These are phyloP conservation scores for Pachycephus smyrnensis DNA, from an alignment of 2,888 invertebrate species.

Conservation along the genomic window DNA sequence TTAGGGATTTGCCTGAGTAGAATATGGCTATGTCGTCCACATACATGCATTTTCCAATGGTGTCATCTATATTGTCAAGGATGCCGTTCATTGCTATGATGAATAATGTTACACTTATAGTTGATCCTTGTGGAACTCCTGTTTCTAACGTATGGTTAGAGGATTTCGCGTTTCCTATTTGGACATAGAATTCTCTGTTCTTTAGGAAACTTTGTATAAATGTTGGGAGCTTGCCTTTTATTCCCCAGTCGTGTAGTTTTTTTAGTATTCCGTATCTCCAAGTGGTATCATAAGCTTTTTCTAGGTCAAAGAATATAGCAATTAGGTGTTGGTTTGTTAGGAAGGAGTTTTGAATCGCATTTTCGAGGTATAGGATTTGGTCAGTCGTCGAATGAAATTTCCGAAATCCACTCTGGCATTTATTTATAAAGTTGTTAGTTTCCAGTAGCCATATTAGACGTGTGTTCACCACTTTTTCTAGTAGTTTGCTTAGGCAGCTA, in stretches of 20 bases:
- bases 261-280: constrained; percentile 17
- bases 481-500: no score
- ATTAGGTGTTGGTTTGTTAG: no score
- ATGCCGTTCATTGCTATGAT: constrained; percentile 31
- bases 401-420: no score
- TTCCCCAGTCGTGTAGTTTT: constrained; percentile 9
- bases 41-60: constrained; percentile 19
- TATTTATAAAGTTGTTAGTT: no score
- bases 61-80: constrained; percentile 3
- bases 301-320: constrained; percentile 13
- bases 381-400: no score
- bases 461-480: no score
- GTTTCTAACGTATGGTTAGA: constrained; percentile 16
- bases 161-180: constrained; percentile 2
- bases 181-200: constrained; percentile 15
- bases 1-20: constrained; percentile 20
- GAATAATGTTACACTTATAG: constrained; percentile 32
- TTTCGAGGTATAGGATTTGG: no score
- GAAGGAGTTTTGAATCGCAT: no score
- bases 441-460: no score
- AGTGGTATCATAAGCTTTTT: constrained; percentile 22
- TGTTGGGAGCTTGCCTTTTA: constrained; percentile 11
- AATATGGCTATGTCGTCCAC: constrained; percentile 32
- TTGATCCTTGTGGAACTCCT: constrained; percentile 33
- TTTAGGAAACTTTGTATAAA: constrained; percentile 19